phyloP scores from a whole-genome alignment of 2,113 vertebrate genomes.

The Sinocyclocheilus maitianheensis region DNA sequence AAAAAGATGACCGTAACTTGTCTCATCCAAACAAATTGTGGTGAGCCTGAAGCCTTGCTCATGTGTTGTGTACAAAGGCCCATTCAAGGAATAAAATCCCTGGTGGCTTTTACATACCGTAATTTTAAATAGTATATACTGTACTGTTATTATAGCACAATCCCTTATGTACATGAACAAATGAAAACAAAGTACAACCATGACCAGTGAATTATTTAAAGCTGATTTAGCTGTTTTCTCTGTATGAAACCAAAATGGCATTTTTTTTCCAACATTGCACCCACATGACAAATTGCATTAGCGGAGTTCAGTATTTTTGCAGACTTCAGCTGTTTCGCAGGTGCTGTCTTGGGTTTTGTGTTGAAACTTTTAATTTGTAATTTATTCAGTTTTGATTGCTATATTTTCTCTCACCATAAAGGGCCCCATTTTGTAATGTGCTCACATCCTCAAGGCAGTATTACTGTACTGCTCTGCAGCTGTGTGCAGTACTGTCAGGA shows the following conservation, averaged over 20 bases:
- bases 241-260: not conserved
- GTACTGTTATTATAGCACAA: constrained; percentile 7
- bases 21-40: constrained; percentile 24
- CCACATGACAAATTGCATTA: not conserved
- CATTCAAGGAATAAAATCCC: constrained; percentile 30
- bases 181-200: not conserved
- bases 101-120: constrained; percentile 21
- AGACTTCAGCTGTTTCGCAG: constrained; percentile 19
- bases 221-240: not conserved
- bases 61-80: constrained; percentile 26
- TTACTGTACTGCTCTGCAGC: constrained; percentile 43
- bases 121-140: constrained; percentile 29
- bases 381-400: constrained; percentile 39
- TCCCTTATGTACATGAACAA: not conserved
- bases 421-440: constrained; percentile 45
- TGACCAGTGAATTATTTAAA: not conserved
- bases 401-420: constrained; percentile 38
- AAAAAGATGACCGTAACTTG: constrained; percentile 24
- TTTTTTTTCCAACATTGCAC: not conserved
- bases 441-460: constrained; percentile 28
- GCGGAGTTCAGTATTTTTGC: not conserved
- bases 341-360: constrained; percentile 10
- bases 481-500: constrained; percentile 31
- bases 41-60: constrained; percentile 37
- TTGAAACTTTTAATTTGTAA: constrained; percentile 39